These are phyloP conservation scores for Nycticorax nycticorax DNA, from an alignment of 2,113 vertebrate species.

Conservation along the genomic window DNA sequence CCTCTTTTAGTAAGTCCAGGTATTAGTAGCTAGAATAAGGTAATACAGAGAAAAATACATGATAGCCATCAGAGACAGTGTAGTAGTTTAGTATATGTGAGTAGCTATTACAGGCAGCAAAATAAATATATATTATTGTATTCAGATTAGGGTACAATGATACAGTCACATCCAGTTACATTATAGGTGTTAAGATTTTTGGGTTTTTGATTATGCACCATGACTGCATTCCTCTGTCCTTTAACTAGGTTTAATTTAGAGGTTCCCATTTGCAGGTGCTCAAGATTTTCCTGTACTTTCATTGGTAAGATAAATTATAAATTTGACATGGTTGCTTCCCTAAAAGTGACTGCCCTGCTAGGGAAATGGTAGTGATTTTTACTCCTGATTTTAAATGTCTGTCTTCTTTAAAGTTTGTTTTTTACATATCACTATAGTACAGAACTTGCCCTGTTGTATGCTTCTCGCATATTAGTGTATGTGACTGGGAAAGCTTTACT, in stretches of 20 bases:
- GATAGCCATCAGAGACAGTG: neutral
- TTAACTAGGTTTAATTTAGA: neutral
- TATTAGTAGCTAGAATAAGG: neutral
- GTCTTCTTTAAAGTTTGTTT: neutral
- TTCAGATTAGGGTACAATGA: neutral
- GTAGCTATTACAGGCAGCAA: neutral
- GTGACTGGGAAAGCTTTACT: neutral
- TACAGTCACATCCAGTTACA: neutral
- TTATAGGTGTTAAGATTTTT: neutral
- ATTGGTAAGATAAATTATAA: neutral
- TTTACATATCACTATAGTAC: neutral
- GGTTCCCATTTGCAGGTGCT: neutral
- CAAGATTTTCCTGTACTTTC: neutral
- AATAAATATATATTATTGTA: neutral
- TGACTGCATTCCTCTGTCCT: neutral
- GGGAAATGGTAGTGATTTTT: neutral
- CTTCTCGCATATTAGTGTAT: neutral
- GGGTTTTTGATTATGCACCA: fast-evolving
- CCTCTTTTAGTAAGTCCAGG: neutral
- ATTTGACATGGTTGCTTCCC: neutral
- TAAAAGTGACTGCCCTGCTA: neutral
- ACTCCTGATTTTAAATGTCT: neutral
- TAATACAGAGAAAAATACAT: neutral
- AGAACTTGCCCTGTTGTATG: neutral
- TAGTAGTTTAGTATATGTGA: neutral